Evolutionary conservation across 2,113 vertebrate species (phyloP), one percentile per base, ranked within the genome.

Genomic region (Cisticola juncidis): DNA sequence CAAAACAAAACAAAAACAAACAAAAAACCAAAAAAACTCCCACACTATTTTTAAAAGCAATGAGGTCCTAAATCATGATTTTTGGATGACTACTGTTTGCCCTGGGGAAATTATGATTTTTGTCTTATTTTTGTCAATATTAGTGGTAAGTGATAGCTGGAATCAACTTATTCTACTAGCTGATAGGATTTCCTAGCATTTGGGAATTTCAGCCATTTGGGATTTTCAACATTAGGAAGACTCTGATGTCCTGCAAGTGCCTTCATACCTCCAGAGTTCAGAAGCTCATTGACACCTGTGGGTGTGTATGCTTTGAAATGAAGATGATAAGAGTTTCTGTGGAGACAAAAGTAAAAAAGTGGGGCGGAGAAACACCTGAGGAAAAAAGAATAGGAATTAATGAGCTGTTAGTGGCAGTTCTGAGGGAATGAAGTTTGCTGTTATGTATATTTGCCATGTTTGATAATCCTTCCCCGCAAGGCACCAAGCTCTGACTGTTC

Each of bases 381-480:
- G 12, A 16, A 33, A 80, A 45, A 25, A 29, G 12, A 35, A 22
- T 11, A 68, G 33, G 16, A 72, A 14, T 31, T 24, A 21, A 25
- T 12, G 42, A 8, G 9, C 10, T 77, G 14, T 51, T 33, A 42
- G 4, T 18, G 14, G 66, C 48, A 38, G 8, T 45, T 61, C 26
- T 53, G 20, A 11, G 29, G 38, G 47, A 56, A 36, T 21, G 0
- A 73, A 42, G 21, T 69, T 33, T 94, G 10, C 8, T 57, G 2
- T 71, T 45, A 5, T 1, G 4, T 36, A 0, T 18, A n/a, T 50
- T 90, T 86, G 9, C 40, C 26, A 9, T 1, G 1, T n/a, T 51
- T 1, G 2, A 19, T 18, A 45, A 78, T 38, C 38, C 18, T 72
- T 42, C 33, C 11, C 20, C 10, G 20, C 44, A n/a, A 48, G n/a